Conservation (phyloP, 2,797 vertebrate genomes). For the Esox lucius region DNA sequence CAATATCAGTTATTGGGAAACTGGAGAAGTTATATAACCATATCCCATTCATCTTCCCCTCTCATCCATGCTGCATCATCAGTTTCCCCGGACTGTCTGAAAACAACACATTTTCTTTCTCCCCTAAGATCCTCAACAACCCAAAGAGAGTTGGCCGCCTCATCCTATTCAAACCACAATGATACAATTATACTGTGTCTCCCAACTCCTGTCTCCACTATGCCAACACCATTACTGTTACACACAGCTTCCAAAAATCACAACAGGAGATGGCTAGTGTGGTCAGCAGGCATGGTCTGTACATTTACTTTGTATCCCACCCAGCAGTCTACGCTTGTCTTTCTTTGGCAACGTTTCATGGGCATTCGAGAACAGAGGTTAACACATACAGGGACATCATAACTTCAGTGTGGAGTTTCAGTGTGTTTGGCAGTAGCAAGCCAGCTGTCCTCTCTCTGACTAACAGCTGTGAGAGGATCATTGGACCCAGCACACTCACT, state of each 20-base stretch:
- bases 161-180: conserved; percentile 56
- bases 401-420: conserved; percentile 5
- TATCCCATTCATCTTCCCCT: conserved; percentile 69
- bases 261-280: conserved; percentile 45
- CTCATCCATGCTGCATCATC: conserved; percentile 73
- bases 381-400: conserved; percentile 10
- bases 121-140: conserved; percentile 67
- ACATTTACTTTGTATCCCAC: conserved; percentile 34
- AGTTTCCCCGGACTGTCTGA: conserved; percentile 67
- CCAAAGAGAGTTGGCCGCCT: conserved; percentile 60
- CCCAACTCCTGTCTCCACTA: conserved; percentile 44
- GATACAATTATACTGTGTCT: conserved; percentile 48
- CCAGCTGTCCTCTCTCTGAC: conserved; percentile 14
- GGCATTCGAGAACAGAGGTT: conserved; percentile 21
- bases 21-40: conserved; percentile 68
- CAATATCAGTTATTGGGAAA: conserved; percentile 65
- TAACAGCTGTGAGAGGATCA: background rate
- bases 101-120: conserved; percentile 74
- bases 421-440: conserved; percentile 1
- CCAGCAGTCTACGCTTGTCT: conserved; percentile 20
- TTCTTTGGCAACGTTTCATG: conserved; percentile 16
- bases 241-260: conserved; percentile 60
- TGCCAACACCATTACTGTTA: conserved; percentile 53
- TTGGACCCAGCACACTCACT: background rate
- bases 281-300: conserved; percentile 29